Evolutionary conservation across 2,797 vertebrate genomes (phyloP), one percentile per base, ranked within the genome.

Genomic region (Fistularia commersonii): DNA sequence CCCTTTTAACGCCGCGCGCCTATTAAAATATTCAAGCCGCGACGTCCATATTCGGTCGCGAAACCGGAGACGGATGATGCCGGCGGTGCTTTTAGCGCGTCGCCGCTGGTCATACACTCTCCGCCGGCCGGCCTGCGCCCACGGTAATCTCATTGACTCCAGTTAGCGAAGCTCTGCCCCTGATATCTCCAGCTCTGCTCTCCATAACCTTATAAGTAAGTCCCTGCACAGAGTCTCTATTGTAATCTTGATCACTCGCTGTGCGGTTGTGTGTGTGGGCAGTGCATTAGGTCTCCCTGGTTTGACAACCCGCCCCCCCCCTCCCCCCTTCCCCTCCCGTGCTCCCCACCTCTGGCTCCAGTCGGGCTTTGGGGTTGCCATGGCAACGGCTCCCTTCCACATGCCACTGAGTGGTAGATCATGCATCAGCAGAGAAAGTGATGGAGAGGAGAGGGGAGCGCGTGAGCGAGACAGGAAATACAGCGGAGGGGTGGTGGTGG

Each of bases 151-250:
- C 69, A 71, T 82, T 82, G 80, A 84, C 75, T 84, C 66, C 69
- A 64, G 81, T 81, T 74, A 81, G 81, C 44, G 70, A 39, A 69
- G 69, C 73, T 66, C 74, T 75, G 78, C 72, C 82, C 73, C 79
- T 76, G 72, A 77, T 80, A 85, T 78, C 80, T 76, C 40, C 75
- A 69, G 79, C 70, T 66, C 76, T 80, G 82, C 82, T 84, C 82
- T 77, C 79, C 78, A 80, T 88, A 86, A 87, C 86, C 86, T 87
- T 87, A 88, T 85, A 87, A 86, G 82, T 87, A 79, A 85, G 79
- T 88, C 84, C 68, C 76, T 75, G 84, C 81, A 80, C 84, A 86
- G 65, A 76, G 66, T 80, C 77, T 80, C 77, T 74, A 66, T 79
- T 82, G 80, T 85, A 85, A 85, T 86, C 86, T 85, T 83, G 83